Base-by-base conservation (phyloP, 2,797 vertebrate genomes). In the Glossophaga mutica region DNA sequence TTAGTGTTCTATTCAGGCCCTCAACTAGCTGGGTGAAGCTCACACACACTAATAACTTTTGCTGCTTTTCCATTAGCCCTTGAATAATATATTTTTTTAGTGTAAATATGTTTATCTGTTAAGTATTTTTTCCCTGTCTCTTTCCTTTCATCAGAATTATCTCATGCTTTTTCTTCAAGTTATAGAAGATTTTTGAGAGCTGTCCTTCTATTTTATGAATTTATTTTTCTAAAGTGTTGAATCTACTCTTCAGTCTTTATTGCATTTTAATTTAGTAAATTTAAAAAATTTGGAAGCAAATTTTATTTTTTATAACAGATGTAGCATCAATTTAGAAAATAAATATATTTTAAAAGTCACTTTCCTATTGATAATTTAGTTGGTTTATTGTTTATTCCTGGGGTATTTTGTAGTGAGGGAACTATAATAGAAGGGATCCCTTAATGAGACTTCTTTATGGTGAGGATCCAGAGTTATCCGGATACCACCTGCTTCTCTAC, bases 241-340 rank as follows among this genome's bases (percentile, higher is more conserved):
- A n/a, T 85, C 24, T 94, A 39, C 15, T 84, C 11, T 86, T 96
- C 34, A 88, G 22, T 4, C 18, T 76, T 39, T 67, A 44, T 16
- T 77, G 29, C 37, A 77, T 92, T 93, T 95, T 95, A 73, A 94
- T 90, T 68, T 73, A 24, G 12, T 6, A 0, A 88, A 67, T 73
- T 95, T 9, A 9, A 83, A 94, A 77, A 76, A 76, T 37, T 19
- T 59, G 4, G 79, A 86, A 29, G 22, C 4, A 79, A 94, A 11
- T 37, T 92, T 94, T 87, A 74, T 65, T 39, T 93, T 68, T 91
- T 81, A 46, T 76, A 87, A 76, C 42, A 88, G 18, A 70, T 39
- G 12, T 37, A 78, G 2, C 10, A n/a, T 57, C 42, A 94, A 50
- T 67, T 93, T 34, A 71, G 32, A 84, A 87, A 92, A 59, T 70